Base-by-base conservation (phyloP, 2,888 invertebrate species). In the Morpho achilles region DNA sequence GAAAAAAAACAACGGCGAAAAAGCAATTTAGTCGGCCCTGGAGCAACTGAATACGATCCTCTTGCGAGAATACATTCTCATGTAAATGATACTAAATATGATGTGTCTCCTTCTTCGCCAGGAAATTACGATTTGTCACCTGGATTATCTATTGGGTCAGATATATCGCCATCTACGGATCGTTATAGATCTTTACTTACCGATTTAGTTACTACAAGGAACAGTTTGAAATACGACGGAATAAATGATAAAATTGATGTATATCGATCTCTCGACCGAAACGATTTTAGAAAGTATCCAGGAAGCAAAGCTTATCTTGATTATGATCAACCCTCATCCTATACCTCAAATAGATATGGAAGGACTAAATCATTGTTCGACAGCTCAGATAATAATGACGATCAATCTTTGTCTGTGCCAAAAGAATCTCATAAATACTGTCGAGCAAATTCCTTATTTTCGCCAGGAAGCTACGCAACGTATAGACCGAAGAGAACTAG, bases 1-100 rank as follows among this genome's bases (percentile, higher is more conserved):
- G 96, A 97, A 74, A 94, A 95, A 76, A 95, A 95, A 71, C 93
- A 93, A 66, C 91, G 93, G 61, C 91, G 95, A 64, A 94, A 94
- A 72, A 94, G 94, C 70, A 94, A 92, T 69, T 84, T 94, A 66
- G 93, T 94, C 8, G 93, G 93, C 16, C 93, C 94, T 7, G 88
- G 91, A 49, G 92, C 92, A 8, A 78, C 89, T 3, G 93, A 93
- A 63, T 93, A 93, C 68, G 91, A 90, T 64, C 91, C 91, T 3
- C 66, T 91, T 51, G 84, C 89, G 8, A 77, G 89, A 55, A 82
- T 91, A 68, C 90, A 88, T 68, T 79, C 86, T 6, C 82, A 77
- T 50, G 75, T 83, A 23, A 66, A 74, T 1, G 87, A 86, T 50
- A 59, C 73, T 3, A 84, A 81, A 63, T 83, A 76, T 61, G 89